Percentiles rank a stretch among this genome's conserved stretches.
phyloP scores from a whole-genome alignment of 2,888 invertebrate species.

The Pheosia tremula region DNA sequence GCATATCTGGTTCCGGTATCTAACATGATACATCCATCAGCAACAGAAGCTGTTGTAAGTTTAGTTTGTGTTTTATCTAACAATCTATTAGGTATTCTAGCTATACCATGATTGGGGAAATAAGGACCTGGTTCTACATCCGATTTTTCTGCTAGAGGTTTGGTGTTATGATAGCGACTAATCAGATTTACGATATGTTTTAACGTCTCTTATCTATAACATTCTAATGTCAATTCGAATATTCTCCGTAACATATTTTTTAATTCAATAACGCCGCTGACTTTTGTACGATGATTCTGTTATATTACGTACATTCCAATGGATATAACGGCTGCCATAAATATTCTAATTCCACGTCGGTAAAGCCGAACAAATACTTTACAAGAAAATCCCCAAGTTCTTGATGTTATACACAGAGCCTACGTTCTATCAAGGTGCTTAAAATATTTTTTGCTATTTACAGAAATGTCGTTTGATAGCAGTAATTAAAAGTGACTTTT shows the following conservation, averaged over 20 bases:
- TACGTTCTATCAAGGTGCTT: constrained; percentile 14
- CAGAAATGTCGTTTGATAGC: constrained; percentile 37
- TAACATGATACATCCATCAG: constrained; percentile 18
- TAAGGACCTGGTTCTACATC: no score
- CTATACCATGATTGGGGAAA: no score
- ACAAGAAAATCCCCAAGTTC: no score
- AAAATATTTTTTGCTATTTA: constrained; percentile 26
- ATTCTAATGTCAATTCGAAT: neutral
- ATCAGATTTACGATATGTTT: neutral
- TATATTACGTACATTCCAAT: neutral
- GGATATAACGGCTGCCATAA: neutral
- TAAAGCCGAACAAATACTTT: neutral
- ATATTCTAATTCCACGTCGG: constrained; percentile 8
- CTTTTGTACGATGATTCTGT: neutral
- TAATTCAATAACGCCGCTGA: neutral
- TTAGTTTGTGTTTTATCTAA: neutral
- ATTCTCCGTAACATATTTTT: neutral
- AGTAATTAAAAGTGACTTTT: constrained; percentile 50
- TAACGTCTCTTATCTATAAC: neutral
- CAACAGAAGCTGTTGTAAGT: constrained; percentile 24
- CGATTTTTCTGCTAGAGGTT: no score
- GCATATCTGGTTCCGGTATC: constrained; percentile 21
- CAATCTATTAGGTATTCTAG: neutral
- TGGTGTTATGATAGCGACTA: no score
- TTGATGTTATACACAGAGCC: no score